Conservation (phyloP, 2,113 vertebrate genomes). For the Saimiri boliviensis region DNA sequence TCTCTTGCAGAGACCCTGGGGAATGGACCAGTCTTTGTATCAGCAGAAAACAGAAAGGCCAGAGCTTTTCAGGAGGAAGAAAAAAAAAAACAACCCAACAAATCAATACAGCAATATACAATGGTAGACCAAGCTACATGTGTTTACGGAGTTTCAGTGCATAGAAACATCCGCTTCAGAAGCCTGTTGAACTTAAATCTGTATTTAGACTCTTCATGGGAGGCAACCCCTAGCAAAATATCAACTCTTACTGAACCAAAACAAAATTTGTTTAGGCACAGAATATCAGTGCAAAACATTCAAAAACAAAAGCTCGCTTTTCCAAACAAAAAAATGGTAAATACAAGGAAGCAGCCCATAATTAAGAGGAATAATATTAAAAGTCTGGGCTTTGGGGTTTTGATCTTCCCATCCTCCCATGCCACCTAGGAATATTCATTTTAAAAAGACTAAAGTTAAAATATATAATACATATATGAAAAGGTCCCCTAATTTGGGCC, state of each 20-base stretch:
- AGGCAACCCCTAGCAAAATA: neutral
- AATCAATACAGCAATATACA: constrained; percentile 38
- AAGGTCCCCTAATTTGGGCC: neutral
- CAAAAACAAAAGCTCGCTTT: neutral
- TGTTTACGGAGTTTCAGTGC: constrained; percentile 27
- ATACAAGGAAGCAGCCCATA: neutral
- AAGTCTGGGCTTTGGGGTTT: neutral
- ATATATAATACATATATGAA: neutral
- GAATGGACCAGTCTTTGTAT: constrained; percentile 30
- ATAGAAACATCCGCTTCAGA: neutral
- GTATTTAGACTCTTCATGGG: neutral
- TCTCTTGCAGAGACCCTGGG: neutral
- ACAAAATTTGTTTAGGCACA: neutral
- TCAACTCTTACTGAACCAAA: neutral
- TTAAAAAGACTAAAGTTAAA: neutral
- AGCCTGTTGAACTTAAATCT: neutral
- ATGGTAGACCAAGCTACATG: neutral
- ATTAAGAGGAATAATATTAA: neutral
- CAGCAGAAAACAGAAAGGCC: neutral
- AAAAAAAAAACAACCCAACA: neutral
- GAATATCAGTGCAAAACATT: neutral
- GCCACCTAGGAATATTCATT: neutral
- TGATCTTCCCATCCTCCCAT: neutral
- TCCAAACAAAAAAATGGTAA: neutral
- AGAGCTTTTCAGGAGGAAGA: neutral